Conservation (phyloP, 2,888 invertebrate genomes). For the Gortyna flavago region DNA sequence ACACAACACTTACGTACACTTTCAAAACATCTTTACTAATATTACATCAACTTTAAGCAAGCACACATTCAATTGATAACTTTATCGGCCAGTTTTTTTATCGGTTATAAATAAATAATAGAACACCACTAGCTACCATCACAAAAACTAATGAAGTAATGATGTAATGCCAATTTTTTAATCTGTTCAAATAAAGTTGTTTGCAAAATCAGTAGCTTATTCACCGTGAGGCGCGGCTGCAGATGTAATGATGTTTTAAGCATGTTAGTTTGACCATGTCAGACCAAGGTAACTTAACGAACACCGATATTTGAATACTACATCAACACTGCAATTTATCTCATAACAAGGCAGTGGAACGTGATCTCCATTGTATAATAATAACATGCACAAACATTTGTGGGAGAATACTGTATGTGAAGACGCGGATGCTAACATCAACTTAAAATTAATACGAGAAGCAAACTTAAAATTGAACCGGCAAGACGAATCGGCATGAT, state of each 20-base stretch:
- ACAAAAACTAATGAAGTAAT: conserved; percentile 16
- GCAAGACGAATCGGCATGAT: conserved; percentile 12
- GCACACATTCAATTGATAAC: not conserved
- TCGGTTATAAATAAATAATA: conserved; percentile 14
- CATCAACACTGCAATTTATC: conserved; percentile 69
- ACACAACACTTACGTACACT: conserved; percentile 22
- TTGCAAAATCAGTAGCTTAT: conserved; percentile 11
- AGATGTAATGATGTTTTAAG: conserved; percentile 26
- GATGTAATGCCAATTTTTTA: conserved; percentile 11
- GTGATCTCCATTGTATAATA: conserved; percentile 68
- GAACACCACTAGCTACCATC: conserved; percentile 14
- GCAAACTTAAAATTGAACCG: conserved; percentile 17
- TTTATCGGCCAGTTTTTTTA: not conserved
- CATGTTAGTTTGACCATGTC: conserved; percentile 41
- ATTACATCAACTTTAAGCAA: conserved; percentile 1
- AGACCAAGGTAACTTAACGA: conserved; percentile 35
- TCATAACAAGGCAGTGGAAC: conserved; percentile 74
- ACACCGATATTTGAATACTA: conserved; percentile 65
- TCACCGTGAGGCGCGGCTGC: conserved; percentile 17
- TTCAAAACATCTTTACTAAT: conserved; percentile 12
- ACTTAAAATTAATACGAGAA: conserved; percentile 29
- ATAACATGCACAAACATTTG: conserved; percentile 59
- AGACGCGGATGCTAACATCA: conserved; percentile 31
- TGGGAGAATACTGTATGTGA: conserved; percentile 51
- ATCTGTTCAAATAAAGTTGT: conserved; percentile 20